Conservation (phyloP, 2,797 vertebrate species). For the Esox masquinongy region DNA sequence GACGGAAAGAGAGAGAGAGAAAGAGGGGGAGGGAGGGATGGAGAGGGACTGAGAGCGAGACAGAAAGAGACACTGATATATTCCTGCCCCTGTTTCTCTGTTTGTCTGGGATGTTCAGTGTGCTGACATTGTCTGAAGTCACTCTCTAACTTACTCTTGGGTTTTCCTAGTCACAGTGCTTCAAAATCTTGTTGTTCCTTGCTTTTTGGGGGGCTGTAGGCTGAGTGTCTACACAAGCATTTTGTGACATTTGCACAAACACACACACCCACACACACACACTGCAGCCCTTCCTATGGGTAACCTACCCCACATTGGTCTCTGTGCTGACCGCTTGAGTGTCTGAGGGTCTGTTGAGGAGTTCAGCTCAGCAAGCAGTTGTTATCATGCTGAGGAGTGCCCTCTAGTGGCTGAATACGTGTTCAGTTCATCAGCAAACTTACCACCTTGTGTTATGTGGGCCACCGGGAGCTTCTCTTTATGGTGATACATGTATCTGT, state of each 20-base stretch:
- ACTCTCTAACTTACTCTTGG: neutral
- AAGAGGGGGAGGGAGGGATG: neutral
- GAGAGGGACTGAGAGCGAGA: neutral
- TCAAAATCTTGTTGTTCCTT: too few relatives aligned
- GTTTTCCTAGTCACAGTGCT: neutral
- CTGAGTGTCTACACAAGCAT: neutral
- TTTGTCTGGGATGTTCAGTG: neutral
- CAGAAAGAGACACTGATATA: neutral
- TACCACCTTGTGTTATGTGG: too few relatives aligned
- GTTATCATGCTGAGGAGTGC: too few relatives aligned
- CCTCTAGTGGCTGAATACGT: too few relatives aligned
- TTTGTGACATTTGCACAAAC: neutral
- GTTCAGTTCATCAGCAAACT: too few relatives aligned
- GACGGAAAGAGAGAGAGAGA: neutral
- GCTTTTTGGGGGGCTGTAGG: too few relatives aligned
- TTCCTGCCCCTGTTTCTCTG: neutral
- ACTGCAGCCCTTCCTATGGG: too few relatives aligned
- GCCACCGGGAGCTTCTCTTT: too few relatives aligned
- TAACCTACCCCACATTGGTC: neutral
- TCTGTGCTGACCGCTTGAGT: neutral
- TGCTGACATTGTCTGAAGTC: constrained; percentile 1
- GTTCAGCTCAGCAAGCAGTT: too few relatives aligned
- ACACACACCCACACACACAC: neutral
- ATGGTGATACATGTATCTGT: too few relatives aligned
- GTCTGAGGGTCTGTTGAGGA: neutral